A percentile compares a stretch with the other conserved stretches of the same genome.
These are phyloP conservation scores for Sander lucioperca DNA, from an alignment of 2,113 vertebrate genomes.

Conservation along the genomic window DNA sequence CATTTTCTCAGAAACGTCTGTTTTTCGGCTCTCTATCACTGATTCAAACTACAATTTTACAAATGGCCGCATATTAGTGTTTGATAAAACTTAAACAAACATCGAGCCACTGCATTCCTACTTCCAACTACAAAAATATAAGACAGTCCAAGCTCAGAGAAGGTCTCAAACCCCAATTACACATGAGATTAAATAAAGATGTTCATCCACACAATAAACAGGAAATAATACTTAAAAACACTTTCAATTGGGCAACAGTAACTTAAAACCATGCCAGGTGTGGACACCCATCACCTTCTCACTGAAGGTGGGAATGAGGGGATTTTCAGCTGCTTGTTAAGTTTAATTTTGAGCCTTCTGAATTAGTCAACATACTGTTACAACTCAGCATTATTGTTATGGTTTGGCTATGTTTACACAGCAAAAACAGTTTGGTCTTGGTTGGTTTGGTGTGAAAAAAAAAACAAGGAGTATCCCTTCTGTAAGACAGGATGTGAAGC, in stretches of 20 bases:
- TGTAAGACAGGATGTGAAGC: too few species aligned
- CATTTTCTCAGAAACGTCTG: not conserved
- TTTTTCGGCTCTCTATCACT: not conserved
- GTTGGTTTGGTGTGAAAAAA: too few species aligned
- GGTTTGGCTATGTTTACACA: not conserved
- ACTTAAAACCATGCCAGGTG: too few species aligned
- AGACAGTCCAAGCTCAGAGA: not conserved
- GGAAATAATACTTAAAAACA: not conserved
- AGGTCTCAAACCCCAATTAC: too few species aligned
- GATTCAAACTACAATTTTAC: not conserved
- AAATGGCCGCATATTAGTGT: not conserved
- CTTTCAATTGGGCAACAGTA: too few species aligned
- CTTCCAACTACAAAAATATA: not conserved
- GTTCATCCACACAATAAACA: not conserved
- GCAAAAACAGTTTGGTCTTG: not conserved
- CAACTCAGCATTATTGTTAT: not conserved
- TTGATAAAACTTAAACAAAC: not conserved
- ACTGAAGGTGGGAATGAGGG: not conserved
- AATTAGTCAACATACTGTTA: too few species aligned
- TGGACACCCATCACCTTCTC: not conserved
- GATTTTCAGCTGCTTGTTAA: too few species aligned
- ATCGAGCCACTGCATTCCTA: not conserved
- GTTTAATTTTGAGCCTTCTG: too few species aligned
- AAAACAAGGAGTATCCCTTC: too few species aligned
- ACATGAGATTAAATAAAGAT: too few species aligned